Evolutionary conservation across 2,888 invertebrate species (phyloP).

Genomic region (Stenodema calcarata): DNA sequence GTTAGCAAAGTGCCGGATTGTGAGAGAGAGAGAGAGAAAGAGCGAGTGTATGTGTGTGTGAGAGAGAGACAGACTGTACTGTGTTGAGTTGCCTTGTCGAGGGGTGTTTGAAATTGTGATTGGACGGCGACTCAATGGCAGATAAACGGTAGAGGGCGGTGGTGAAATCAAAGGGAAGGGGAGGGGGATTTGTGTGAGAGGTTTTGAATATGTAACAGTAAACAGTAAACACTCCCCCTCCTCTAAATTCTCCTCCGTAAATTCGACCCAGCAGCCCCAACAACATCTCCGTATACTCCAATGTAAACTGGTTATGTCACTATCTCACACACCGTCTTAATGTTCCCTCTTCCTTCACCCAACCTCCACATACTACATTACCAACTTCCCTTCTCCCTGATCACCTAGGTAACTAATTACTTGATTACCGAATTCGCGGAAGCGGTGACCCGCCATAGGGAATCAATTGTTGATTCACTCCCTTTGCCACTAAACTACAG

Average conservation of each 20-base stretch:
- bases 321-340: too few species aligned
- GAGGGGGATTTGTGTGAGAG: too few species aligned
- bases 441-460: background rate
- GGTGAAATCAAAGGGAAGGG: background rate
- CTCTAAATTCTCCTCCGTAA: background rate
- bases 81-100: background rate
- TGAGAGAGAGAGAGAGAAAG: too few species aligned
- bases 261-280: background rate
- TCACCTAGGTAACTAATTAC: background rate
- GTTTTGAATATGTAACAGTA: background rate
- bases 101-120: background rate
- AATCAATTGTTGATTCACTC: background rate
- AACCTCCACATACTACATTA: background rate
- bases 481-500: background rate
- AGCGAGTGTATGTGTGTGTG: too few species aligned
- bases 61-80: too few species aligned
- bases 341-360: background rate
- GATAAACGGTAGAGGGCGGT: background rate
- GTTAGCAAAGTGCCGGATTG: background rate
- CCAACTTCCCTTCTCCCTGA: background rate
- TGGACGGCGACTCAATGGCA: background rate
- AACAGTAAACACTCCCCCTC: background rate
- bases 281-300: background rate
- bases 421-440: background rate
- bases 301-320: background rate